Evolutionary conservation across 2,113 vertebrate genomes (phyloP), one percentile per base, ranked within the genome.

Genomic region (Nyctereutes procyonoides): DNA sequence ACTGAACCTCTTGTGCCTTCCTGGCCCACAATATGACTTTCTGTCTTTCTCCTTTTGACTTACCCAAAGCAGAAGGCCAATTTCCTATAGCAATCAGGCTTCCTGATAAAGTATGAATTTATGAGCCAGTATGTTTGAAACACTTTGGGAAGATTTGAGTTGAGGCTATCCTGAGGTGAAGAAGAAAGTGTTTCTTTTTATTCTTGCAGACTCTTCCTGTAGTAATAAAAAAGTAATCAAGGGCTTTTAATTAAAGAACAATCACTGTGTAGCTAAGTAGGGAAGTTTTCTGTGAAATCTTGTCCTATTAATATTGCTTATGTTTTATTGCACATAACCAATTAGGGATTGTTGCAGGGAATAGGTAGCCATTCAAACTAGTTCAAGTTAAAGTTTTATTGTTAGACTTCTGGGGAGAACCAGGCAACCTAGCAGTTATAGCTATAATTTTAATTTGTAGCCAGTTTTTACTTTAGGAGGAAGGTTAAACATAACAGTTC

Each of bases 381-480:
- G 69, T 20, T 26, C 62, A 73, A 63, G 30, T 88, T 88, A 56
- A 85, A 77, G 14, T 74, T 83, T 73, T 87, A 90, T 58, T 93
- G 12, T 38, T 48, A 95, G 69, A 38, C 19, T 88, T 90, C 38
- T 63, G 5, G 28, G 17, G 22, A 74, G 12, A 88, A 62, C 88
- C 62, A 58, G 5, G 53, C 14, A 19, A 80, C 22, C 32, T 83
- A 43, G 1, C 3, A 63, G 15, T 91, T 93, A 77, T 60, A 10
- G 58, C 32, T 87, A 83, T 28, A 95, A 88, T 80, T 88, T 73
- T 74, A 93, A 95, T 80, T 90, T 95, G 22, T 82, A 90, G 51
- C n/a, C 43, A 90, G 71, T 65, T 58, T 95, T 93, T 95, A 88
- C 92, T 95, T 96, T 63, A 90, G 73, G 60, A 76, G n/a, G 38